Evolutionary conservation across 2,888 invertebrate genomes (phyloP).

Genomic region (Dryococelus australis): DNA sequence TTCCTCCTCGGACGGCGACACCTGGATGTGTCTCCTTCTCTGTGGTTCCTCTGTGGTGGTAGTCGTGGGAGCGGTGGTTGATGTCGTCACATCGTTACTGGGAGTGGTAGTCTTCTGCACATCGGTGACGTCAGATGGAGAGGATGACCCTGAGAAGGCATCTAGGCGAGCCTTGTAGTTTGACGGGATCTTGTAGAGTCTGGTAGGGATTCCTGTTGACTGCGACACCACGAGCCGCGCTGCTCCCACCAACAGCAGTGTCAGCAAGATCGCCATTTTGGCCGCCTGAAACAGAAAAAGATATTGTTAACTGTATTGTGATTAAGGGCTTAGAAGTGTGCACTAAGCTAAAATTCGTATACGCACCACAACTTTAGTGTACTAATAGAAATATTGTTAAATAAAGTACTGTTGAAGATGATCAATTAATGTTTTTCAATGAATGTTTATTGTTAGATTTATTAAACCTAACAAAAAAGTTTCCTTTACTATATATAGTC

Average conservation of each 20-base stretch:
- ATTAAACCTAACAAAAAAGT: no score
- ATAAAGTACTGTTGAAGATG: no score
- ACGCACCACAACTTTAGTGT: no score
- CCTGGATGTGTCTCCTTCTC: slow-evolving; percentile 20
- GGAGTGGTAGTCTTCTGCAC: neutral
- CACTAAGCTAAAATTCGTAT: no score
- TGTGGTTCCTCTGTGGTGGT: slow-evolving; percentile 44
- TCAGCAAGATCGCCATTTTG: neutral
- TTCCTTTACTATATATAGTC: no score
- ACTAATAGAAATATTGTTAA: no score
- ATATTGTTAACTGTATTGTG: no score
- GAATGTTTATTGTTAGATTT: no score
- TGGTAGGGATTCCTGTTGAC: neutral
- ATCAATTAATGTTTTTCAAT: no score
- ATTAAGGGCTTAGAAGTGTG: no score
- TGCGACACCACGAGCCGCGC: neutral
- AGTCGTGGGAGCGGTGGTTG: neutral
- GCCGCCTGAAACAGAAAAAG: neutral
- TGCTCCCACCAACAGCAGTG: neutral
- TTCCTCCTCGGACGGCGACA: neutral
- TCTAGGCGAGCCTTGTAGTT: neutral
- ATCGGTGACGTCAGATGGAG: neutral
- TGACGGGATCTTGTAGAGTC: neutral
- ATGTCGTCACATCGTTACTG: neutral
- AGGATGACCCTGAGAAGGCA: neutral